Percentiles rank a stretch among this genome's conserved stretches.
Evolutionary conservation across 2,113 vertebrate species (phyloP).

Genomic region (Rhinolophus ferrumequinum): DNA sequence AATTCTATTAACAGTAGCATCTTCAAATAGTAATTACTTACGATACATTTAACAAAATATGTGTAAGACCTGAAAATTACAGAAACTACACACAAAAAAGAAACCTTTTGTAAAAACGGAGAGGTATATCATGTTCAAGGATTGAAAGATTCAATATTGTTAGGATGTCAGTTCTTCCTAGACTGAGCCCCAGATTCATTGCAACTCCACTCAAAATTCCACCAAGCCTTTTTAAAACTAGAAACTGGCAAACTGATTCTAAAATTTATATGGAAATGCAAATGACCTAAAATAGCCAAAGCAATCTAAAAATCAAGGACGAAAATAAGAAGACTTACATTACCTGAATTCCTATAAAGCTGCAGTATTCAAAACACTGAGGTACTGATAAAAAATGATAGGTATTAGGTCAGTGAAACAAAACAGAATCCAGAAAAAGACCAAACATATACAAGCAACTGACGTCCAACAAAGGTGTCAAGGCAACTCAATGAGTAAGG

Average conservation of each 20-base stretch:
- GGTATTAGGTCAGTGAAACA: not conserved
- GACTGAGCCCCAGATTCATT: not conserved
- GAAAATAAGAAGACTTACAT: not conserved
- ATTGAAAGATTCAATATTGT: not conserved
- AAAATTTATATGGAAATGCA: not conserved
- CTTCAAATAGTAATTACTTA: not conserved
- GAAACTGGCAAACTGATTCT: not conserved
- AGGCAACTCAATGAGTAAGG: not conserved
- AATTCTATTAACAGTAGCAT: conserved; percentile 4
- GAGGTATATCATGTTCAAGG: not conserved
- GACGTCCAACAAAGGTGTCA: not conserved
- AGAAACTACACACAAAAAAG: not conserved
- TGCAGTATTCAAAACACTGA: not conserved
- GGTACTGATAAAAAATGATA: not conserved
- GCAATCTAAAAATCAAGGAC: not conserved
- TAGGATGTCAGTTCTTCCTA: conserved; percentile 1
- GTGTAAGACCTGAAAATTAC: not conserved
- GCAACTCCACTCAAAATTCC: not conserved
- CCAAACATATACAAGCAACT: not conserved
- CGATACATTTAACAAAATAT: not conserved
- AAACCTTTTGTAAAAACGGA: not conserved
- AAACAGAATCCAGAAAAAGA: not conserved
- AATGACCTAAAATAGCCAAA: not conserved
- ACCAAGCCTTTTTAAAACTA: not conserved
- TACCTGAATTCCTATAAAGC: not conserved